Evolutionary conservation across 2,113 vertebrate species (phyloP).

Genomic region (Rhinoptilus africanus): DNA sequence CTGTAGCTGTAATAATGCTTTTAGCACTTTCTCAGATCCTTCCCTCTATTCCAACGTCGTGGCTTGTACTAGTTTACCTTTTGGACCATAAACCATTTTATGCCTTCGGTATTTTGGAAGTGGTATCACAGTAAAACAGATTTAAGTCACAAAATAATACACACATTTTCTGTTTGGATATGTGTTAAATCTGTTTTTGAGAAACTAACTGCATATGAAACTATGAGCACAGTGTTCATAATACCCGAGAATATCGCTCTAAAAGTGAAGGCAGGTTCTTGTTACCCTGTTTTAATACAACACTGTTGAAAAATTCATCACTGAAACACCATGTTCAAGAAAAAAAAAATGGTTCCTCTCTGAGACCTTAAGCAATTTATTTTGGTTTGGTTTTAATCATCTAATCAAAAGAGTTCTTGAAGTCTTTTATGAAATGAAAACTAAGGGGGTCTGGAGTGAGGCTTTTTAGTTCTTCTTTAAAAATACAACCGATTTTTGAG

Average conservation of each 20-base stretch:
- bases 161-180: background rate
- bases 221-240: background rate
- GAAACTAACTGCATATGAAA: background rate
- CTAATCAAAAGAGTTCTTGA: background rate
- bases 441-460: rapidly evolving
- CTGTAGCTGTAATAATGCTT: constrained; percentile 40
- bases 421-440: background rate
- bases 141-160: constrained; percentile 9
- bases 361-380: background rate
- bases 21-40: constrained; percentile 42
- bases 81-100: constrained; percentile 47
- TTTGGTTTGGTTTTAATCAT: background rate
- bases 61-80: constrained; percentile 15
- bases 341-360: background rate
- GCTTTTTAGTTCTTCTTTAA: background rate
- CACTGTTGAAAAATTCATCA: background rate
- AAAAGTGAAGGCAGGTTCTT: background rate
- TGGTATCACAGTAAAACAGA: constrained; percentile 11
- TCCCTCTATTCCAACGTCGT: background rate
- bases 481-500: background rate
- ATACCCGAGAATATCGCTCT: background rate
- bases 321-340: background rate
- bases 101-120: constrained; percentile 30
- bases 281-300: background rate
- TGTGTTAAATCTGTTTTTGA: background rate